phyloP scores from a whole-genome alignment of 2,113 vertebrate genomes.

The Eidolon helvum region DNA sequence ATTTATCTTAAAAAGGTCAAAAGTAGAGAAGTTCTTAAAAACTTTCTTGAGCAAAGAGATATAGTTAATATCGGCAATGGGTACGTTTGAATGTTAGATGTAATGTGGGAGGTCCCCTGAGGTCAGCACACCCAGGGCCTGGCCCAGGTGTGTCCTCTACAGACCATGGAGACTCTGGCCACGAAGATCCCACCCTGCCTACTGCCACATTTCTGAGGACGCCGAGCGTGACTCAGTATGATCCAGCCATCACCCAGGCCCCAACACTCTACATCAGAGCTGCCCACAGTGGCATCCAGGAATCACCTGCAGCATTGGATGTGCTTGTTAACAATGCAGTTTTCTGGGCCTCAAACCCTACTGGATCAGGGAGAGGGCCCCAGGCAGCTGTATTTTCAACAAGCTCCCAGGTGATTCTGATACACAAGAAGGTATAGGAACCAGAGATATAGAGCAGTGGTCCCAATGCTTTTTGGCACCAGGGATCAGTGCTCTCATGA shows the following conservation, averaged over 20 bases:
- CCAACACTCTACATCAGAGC: neutral
- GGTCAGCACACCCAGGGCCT: neutral
- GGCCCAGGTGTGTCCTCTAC: neutral
- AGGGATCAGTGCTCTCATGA: too few species aligned
- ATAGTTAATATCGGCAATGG: neutral
- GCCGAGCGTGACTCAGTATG: neutral
- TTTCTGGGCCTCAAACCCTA: neutral
- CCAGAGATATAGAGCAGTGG: too few species aligned
- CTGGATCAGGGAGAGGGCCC: neutral
- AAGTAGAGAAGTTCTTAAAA: neutral
- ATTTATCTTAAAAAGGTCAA: slow-evolving; percentile 3
- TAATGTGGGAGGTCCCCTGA: neutral
- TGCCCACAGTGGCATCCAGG: neutral
- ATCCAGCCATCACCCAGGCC: neutral
- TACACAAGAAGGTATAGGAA: neutral
- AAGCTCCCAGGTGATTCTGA: neutral
- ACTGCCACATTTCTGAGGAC: neutral
- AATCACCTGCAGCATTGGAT: neutral
- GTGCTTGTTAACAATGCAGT: neutral
- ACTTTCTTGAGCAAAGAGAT: neutral
- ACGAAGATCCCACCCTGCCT: neutral
- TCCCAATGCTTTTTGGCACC: too few species aligned
- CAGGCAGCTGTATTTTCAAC: neutral
- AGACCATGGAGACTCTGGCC: neutral
- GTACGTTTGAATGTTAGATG: neutral